These are phyloP conservation scores for Drosophila lacicola DNA, from an alignment of 2,888 invertebrate species.

Conservation along the genomic window DNA sequence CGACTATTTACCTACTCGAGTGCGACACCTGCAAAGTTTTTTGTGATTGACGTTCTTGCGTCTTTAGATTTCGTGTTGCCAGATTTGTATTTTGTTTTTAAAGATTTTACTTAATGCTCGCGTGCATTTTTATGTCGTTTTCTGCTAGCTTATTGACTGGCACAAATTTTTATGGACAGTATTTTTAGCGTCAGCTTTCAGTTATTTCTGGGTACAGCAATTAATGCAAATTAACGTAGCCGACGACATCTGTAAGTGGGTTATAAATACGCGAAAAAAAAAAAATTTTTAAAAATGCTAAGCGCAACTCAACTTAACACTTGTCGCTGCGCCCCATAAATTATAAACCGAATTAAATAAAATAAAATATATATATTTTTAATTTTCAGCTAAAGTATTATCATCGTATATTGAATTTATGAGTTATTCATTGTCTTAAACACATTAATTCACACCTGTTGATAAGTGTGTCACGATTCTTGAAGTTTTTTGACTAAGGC, in stretches of 20 bases:
- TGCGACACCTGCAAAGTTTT: conserved; percentile 38
- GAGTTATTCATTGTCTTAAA: conserved; percentile 19
- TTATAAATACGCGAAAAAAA: conserved; percentile 19
- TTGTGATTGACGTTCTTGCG: conserved; percentile 44
- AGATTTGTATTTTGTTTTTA: conserved; percentile 20
- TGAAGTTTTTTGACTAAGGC: not conserved
- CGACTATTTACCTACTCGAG: conserved; percentile 30
- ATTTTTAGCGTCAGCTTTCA: conserved; percentile 20
- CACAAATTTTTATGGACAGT: not conserved
- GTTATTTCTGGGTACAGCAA: conserved; percentile 17
- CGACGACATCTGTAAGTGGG: conserved; percentile 32
- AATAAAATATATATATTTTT: not conserved
- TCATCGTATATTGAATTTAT: conserved; percentile 6
- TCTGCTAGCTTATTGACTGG: conserved; percentile 11
- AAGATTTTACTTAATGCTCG: conserved; percentile 12
- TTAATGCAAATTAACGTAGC: conserved; percentile 51
- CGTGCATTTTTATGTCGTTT: conserved; percentile 21
- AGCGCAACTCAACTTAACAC: conserved; percentile 24
- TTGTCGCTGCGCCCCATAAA: conserved; percentile 15
- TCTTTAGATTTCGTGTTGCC: conserved; percentile 26
- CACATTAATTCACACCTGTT: conserved; percentile 58
- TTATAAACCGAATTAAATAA: conserved; percentile 12
- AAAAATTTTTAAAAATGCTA: conserved; percentile 28
- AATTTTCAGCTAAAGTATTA: conserved; percentile 1
- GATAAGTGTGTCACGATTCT: conserved; percentile 49